phyloP scores from a whole-genome alignment of 2,113 vertebrate genomes.

The Nannospalax galili region DNA sequence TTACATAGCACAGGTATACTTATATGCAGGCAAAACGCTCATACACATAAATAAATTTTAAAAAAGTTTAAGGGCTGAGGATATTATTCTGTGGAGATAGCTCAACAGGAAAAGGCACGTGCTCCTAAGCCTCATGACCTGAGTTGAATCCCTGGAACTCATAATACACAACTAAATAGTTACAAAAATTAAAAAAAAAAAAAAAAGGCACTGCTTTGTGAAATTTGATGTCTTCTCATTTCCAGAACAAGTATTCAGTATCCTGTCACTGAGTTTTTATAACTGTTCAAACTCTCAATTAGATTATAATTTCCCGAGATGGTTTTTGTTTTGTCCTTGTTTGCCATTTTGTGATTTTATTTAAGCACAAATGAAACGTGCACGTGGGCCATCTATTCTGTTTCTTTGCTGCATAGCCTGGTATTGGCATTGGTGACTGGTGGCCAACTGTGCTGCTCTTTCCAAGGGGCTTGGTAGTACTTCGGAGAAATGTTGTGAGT shows the following conservation, averaged over 20 bases:
- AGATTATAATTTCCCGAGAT: neutral
- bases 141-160: neutral
- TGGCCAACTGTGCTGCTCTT: neutral
- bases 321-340: neutral
- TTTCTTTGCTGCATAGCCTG: neutral
- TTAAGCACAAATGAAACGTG: neutral
- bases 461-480: neutral
- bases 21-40: neutral
- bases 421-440: neutral
- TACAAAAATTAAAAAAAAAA: too few species aligned
- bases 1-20: too few species aligned
- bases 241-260: neutral
- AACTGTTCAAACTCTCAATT: slow-evolving; percentile 10
- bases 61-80: neutral
- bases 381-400: neutral
- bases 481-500: neutral
- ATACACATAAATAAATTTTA: too few species aligned
- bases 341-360: neutral
- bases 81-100: neutral
- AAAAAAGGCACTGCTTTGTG: neutral
- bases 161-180: neutral
- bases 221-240: neutral
- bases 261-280: neutral
- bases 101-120: neutral
- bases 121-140: neutral